A percentile compares a stretch with the other conserved stretches of the same genome.
Evolutionary conservation across 1,140 invertebrate genomes (phyloP).

Genomic region (Xylocopa sonorina): DNA sequence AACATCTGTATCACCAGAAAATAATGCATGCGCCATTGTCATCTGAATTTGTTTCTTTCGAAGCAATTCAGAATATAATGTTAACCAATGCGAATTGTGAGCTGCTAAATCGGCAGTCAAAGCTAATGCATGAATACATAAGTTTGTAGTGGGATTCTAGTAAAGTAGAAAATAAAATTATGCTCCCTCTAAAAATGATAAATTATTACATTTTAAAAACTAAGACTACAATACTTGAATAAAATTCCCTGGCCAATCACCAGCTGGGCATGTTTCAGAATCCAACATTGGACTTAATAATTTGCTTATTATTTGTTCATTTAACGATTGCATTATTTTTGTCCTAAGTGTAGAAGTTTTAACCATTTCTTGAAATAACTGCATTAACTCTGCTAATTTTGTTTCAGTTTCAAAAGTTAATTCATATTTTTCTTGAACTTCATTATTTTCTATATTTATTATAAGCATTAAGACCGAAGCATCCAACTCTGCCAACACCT

Average conservation of each 20-base stretch:
- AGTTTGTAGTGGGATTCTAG: constrained; percentile 75
- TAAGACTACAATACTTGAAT: constrained; percentile 63
- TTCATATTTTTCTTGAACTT: constrained; percentile 59
- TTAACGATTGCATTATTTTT: constrained; percentile 76
- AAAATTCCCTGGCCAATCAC: constrained; percentile 70
- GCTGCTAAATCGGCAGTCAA: constrained; percentile 79
- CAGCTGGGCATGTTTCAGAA: constrained; percentile 48
- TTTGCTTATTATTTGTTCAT: constrained; percentile 69
- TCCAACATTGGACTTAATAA: constrained; percentile 71
- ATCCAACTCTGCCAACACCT: constrained; percentile 74
- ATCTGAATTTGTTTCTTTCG: constrained; percentile 81
- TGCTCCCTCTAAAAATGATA: neutral
- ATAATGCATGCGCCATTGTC: constrained; percentile 82
- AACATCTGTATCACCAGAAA: constrained; percentile 77
- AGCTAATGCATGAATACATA: constrained; percentile 81
- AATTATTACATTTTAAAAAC: neutral
- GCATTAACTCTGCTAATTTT: constrained; percentile 78
- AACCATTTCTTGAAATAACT: constrained; percentile 80
- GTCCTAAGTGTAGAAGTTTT: constrained; percentile 71
- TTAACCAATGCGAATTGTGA: constrained; percentile 79
- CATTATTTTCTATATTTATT: constrained; percentile 65
- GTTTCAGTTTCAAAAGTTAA: constrained; percentile 61
- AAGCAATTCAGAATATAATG: constrained; percentile 79
- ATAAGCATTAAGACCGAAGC: constrained; percentile 73
- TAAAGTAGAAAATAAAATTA: constrained; percentile 40